Conservation (phyloP, 2,113 vertebrate species). For the Corythoichthys haematopterus region DNA sequence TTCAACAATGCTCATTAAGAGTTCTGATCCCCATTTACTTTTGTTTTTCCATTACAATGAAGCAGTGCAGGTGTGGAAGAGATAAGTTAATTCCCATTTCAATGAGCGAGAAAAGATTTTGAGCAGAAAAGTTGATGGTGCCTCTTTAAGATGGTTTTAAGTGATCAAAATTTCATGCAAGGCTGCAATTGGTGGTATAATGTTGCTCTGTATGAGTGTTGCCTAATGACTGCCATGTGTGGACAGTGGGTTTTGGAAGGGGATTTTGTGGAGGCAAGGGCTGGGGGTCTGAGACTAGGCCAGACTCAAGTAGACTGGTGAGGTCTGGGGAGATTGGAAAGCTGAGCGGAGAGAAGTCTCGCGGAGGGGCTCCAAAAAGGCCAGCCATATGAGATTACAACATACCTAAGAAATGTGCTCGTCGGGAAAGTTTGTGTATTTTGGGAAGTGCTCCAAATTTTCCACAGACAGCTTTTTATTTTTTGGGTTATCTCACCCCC, state of each 20-base stretch:
- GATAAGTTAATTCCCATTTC: constrained; percentile 66
- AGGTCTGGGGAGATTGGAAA: constrained; percentile 65
- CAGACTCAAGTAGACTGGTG: constrained; percentile 65
- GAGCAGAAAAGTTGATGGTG: constrained; percentile 53
- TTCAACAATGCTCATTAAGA: constrained; percentile 66
- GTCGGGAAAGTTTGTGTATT: constrained; percentile 64
- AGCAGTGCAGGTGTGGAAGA: constrained; percentile 38
- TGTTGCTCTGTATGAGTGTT: constrained; percentile 67
- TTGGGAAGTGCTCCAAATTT: constrained; percentile 72
- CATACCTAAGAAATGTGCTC: constrained; percentile 72
- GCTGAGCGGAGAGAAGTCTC: constrained; percentile 57
- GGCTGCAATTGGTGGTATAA: constrained; percentile 69
- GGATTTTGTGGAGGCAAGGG: constrained; percentile 52
- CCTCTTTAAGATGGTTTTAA: constrained; percentile 75
- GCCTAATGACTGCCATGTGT: constrained; percentile 72
- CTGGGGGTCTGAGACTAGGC: constrained; percentile 59
- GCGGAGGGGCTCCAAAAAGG: constrained; percentile 68
- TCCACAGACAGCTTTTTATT: constrained; percentile 71
- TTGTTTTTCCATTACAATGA: constrained; percentile 62
- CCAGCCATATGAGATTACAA: constrained; percentile 72
- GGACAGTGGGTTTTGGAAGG: constrained; percentile 58
- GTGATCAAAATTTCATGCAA: constrained; percentile 70
- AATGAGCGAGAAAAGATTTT: constrained; percentile 51
- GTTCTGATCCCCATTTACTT: constrained; percentile 63
- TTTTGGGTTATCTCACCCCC: constrained; percentile 67